Percentiles rank a stretch among this genome's conserved stretches.
These are phyloP conservation scores for Drosophila hamatofila DNA, from an alignment of 2,888 invertebrate genomes.

Conservation along the genomic window DNA sequence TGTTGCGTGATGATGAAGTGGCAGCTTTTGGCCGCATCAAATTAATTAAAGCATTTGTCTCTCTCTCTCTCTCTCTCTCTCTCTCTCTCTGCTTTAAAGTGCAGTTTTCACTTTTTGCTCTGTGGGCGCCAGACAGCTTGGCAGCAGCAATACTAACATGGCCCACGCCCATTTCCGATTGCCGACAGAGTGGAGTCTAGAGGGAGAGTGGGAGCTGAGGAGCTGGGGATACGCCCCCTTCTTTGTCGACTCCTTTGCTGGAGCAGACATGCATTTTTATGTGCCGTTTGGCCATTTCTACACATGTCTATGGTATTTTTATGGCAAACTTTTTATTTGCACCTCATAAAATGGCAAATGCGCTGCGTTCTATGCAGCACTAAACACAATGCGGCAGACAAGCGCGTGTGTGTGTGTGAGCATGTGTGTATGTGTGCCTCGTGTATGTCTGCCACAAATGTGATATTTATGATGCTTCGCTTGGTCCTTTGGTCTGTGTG, in stretches of 20 bases:
- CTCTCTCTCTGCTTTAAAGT: slow-evolving; percentile 15
- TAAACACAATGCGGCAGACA: slow-evolving; percentile 64
- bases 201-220: not conserved
- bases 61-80: not conserved
- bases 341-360: slow-evolving; percentile 84
- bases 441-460: slow-evolving; percentile 72
- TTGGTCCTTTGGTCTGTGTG: slow-evolving; percentile 6
- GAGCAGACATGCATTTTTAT: slow-evolving; percentile 76
- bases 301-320: slow-evolving; percentile 81
- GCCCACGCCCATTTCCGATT: slow-evolving; percentile 59
- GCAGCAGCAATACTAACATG: slow-evolving; percentile 35
- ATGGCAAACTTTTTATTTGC: slow-evolving; percentile 83
- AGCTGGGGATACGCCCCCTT: slow-evolving; percentile 31
- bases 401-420: not conserved
- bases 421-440: slow-evolving; percentile 9
- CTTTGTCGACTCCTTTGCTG: slow-evolving; percentile 13
- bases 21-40: slow-evolving; percentile 45
- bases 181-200: not conserved
- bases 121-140: slow-evolving; percentile 34
- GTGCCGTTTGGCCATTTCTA: slow-evolving; percentile 52
- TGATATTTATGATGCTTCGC: slow-evolving; percentile 74
- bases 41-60: slow-evolving; percentile 69
- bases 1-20: slow-evolving; percentile 60
- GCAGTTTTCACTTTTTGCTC: slow-evolving; percentile 45
- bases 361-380: slow-evolving; percentile 76